Evolutionary conservation across 1,140 invertebrate species (phyloP), one percentile per base, ranked within the genome.

Genomic region (Hydropsyche tenuis): DNA sequence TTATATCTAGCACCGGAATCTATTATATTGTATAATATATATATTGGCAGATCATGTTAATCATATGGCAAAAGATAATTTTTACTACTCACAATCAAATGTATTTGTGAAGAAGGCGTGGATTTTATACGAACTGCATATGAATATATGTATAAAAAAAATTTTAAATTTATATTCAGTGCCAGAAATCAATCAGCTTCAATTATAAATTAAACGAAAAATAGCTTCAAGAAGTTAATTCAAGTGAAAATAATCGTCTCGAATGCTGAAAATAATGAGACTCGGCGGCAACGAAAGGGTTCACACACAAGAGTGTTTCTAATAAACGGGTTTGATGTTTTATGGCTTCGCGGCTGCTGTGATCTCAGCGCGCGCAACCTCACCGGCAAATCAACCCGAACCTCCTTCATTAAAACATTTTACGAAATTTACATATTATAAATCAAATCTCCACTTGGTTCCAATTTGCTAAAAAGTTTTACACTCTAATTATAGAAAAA

Each of bases 321-420:
- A 53, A 53, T 53, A 53, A 53, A 53, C 48, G 48, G 48, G 48
- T 53, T 53, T 20, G 48, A 53, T 53, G 48, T 53, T 53, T 53
- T 53, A 53, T 53, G 48, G 16, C 48, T 53, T 53, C n/a, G 48
- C 48, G 48, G 48, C 48, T 53, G 48, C 16, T 53, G 9, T 53
- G 48, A 53, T 53, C 48, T 53, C 48, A 7, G 48, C 16, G 16
- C 18, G 11, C 18, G 16, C 45, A 46, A 43, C 14, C 42, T 60
- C n/a, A 51, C 14, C n/a, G 14, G 48, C n/a, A n/a, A n/a, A 51
- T 16, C 20, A 22, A n/a, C 14, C 48, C 14, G 48, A 51, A 4
- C 14, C 20, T 5, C 3, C 30, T 37, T 37, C 30, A 9, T 37
- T 37, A 9, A 37, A 37, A 51, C 14, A 51, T 51, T 51, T 51